A percentile compares a stretch with the other conserved stretches of the same genome.
These are phyloP conservation scores for Aleiodes leptofemur DNA, from an alignment of 2,888 invertebrate genomes.

Conservation along the genomic window DNA sequence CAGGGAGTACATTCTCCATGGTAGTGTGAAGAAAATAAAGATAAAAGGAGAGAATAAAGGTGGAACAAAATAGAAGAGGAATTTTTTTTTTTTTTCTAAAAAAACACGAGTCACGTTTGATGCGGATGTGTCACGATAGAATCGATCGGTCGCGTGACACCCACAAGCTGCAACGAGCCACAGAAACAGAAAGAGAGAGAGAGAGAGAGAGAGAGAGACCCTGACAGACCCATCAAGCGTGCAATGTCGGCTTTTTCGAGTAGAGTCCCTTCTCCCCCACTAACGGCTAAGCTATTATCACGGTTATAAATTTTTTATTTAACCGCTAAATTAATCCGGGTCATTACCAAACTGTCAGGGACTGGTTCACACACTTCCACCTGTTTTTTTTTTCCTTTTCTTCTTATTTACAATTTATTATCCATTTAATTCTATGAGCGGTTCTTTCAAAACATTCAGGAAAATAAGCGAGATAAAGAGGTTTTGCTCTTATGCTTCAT, in stretches of 20 bases:
- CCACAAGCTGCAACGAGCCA: conserved; percentile 10
- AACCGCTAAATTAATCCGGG: conserved; percentile 55
- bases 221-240: conserved; percentile 37
- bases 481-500: no score
- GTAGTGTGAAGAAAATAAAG: conserved; percentile 22
- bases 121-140: conserved; percentile 43
- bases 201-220: conserved; percentile 12
- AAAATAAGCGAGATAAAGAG: no score
- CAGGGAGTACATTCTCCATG: conserved; percentile 6
- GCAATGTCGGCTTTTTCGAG: conserved; percentile 56
- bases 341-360: conserved; percentile 67
- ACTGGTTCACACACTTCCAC: conserved; percentile 26
- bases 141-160: conserved; percentile 46
- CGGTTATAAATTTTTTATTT: conserved; percentile 49
- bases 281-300: conserved; percentile 33
- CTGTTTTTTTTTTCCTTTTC: background rate
- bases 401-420: conserved; percentile 23
- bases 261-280: conserved; percentile 16
- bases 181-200: background rate
- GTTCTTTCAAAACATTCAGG: background rate
- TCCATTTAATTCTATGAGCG: background rate
- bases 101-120: conserved; percentile 34
- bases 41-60: background rate
- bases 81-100: background rate
- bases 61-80: background rate